Base-by-base conservation (phyloP, 2,888 invertebrate species). In the Norana najaformis region DNA sequence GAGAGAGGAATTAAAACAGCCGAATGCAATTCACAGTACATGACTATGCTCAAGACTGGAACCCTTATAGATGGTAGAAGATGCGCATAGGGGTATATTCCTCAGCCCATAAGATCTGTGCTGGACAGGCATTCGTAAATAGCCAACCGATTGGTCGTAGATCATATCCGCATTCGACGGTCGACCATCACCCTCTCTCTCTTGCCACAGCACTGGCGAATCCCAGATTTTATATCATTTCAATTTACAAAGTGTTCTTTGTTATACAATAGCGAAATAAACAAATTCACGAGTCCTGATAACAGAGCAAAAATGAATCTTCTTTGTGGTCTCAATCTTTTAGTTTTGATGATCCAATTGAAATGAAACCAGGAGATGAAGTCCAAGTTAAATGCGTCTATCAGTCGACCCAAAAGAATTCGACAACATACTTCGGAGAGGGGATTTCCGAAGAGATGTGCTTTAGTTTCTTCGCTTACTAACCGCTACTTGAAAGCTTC, bases 381-480 rank as follows among this genome's bases (percentile, higher is more conserved):
- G 82, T 93, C 0, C 88, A 91, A 53, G 90, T 92, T 3, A 92
- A 89, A 1, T 93, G 93, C 89, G 88, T 90, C 8, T 93, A 90
- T 88, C 90, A 92, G 23, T 92, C 93, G 0, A 91, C 90, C 16
- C 88, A 90, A 4, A 90, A 91, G 53, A 88, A 88, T 20, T 89
- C 90, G 14, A 92, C 90, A 4, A 92, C 92, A 2, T 91, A 91
- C 35, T 92, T 89, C 36, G 93, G 93, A 4, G 91, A 92, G 8
- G 93, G 90, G 0, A 93, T 93, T 18, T 91, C 90, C 30, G 93
- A 93, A 37, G 93, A 93, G 91, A 93, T 93, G 93, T 93, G 93
- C 89, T 93, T 89, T 82, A 92, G 92, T 6, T 93, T 93, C 91
- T 18, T 93, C 36, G 92, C 91, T 36, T 92, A 92, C 89, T 93